Evolutionary conservation across 2,888 invertebrate genomes (phyloP), one percentile per base, ranked within the genome.

Genomic region (Serripes groenlandicus): DNA sequence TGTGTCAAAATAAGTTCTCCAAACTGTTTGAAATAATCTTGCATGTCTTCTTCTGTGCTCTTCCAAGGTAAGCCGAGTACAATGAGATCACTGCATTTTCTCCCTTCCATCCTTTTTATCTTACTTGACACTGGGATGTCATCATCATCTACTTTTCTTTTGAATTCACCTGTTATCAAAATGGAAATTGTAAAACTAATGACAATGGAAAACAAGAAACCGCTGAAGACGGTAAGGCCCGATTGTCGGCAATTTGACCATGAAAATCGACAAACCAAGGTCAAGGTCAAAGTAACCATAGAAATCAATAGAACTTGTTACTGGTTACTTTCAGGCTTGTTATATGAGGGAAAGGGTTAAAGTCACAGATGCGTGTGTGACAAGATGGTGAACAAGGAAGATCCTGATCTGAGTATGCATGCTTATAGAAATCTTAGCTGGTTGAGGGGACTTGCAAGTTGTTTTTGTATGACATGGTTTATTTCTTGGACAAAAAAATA

Each of bases 1-100:
- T 99, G 99, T 64, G 98, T 98, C 97, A 99, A 98, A 56, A 99
- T 96, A 71, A 99, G 98, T 95, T 98, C 99, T 49, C 99, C 99
- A 95, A 98, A 99, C 84, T 98, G 97, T 94, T 98, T 98, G 95
- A 99, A 99, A 95, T 99, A 99, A 93, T 98, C 97, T 90, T 97
- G 96, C 88, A 99, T 96, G 93, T 98, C 98, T 92, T 98, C 98
- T 95, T 99, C 99, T 0, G 97, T 97, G 9, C 99, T 98, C 95
- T 99, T 99, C 98, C 98, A 99, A 66, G 99, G 99, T 89, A 99
- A 95, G 37, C 99, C 99, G 78, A 99, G 96, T 66, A 99, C 99
- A 95, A 99, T 99, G 91, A 99, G 96, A 95, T 99, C 99, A 80
- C 98, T 93, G 70, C 93, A 93, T 60, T 79, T 80, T 23, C 83